A percentile compares a stretch with the other conserved stretches of the same genome.
Conservation (phyloP, 2,888 invertebrate species). For the Villa cingulata region DNA sequence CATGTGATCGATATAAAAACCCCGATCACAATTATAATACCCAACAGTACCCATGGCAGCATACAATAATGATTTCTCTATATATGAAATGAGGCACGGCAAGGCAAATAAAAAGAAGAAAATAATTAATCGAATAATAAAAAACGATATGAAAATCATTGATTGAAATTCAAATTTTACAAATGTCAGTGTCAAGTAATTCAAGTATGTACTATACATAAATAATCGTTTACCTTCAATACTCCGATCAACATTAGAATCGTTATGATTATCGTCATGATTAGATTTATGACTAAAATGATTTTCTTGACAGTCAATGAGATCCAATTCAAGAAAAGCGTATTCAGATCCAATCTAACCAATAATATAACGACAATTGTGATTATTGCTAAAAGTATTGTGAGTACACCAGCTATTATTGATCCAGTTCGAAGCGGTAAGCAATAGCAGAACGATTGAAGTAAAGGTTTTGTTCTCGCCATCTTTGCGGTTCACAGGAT, state of each 20-base stretch:
- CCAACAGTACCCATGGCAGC: constrained; percentile 73
- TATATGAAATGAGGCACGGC: too few relatives aligned
- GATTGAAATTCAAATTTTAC: neutral
- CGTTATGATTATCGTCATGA: constrained; percentile 72
- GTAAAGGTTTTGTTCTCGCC: constrained; percentile 34
- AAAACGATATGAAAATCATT: neutral
- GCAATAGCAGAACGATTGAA: constrained; percentile 57
- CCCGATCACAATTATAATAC: constrained; percentile 64
- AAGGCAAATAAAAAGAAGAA: too few relatives aligned
- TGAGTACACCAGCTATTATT: constrained; percentile 54
- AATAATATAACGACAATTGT: constrained; percentile 55
- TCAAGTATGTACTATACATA: too few relatives aligned
- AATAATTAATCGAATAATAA: too few relatives aligned
- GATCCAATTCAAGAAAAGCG: constrained; percentile 61
- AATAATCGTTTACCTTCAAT: constrained; percentile 46
- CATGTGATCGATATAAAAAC: constrained; percentile 66
- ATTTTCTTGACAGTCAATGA: constrained; percentile 58
- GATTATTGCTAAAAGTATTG: constrained; percentile 58
- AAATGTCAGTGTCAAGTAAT: too few relatives aligned
- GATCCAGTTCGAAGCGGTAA: constrained; percentile 60
- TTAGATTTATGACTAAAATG: constrained; percentile 62
- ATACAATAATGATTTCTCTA: constrained; percentile 32
- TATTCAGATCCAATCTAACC: constrained; percentile 45
- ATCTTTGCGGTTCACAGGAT: too few relatives aligned
- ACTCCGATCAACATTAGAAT: constrained; percentile 60